phyloP scores from a whole-genome alignment of 2,113 vertebrate species.

The Theristicus caerulescens region DNA sequence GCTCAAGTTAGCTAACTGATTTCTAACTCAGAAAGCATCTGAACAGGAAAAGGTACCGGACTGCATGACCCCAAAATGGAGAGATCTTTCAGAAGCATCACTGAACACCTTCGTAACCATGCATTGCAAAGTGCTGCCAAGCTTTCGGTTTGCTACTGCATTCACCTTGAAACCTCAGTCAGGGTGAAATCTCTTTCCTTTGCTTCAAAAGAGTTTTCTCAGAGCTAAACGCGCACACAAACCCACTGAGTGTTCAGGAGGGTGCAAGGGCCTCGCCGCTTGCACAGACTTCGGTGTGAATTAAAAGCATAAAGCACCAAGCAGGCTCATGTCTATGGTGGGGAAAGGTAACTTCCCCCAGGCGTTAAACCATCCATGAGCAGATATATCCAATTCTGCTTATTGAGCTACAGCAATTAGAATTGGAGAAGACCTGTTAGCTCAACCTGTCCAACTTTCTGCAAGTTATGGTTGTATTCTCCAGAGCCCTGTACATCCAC shows the following conservation, averaged over 20 bases:
- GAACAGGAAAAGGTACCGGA: background rate
- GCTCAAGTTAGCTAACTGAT: background rate
- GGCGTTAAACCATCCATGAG: background rate
- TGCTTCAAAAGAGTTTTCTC: background rate
- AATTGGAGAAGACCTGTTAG: background rate
- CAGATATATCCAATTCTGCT: background rate
- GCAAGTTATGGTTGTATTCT: background rate
- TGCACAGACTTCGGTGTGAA: background rate
- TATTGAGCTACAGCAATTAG: background rate
- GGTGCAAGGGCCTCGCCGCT: background rate
- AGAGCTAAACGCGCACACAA: background rate
- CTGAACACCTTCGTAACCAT: fast-evolving
- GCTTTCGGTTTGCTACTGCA: background rate
- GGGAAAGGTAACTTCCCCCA: background rate
- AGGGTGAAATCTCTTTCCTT: background rate
- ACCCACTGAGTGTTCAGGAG: background rate
- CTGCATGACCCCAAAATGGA: background rate
- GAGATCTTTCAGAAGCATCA: background rate
- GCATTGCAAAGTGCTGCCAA: background rate
- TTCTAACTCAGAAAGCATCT: background rate
- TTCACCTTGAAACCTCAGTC: background rate
- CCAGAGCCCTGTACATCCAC: background rate
- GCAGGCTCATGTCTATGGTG: background rate
- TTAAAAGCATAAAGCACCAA: background rate
- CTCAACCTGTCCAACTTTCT: background rate